Evolutionary conservation across 2,113 vertebrate genomes (phyloP).

Genomic region (Hypanus sabinus): DNA sequence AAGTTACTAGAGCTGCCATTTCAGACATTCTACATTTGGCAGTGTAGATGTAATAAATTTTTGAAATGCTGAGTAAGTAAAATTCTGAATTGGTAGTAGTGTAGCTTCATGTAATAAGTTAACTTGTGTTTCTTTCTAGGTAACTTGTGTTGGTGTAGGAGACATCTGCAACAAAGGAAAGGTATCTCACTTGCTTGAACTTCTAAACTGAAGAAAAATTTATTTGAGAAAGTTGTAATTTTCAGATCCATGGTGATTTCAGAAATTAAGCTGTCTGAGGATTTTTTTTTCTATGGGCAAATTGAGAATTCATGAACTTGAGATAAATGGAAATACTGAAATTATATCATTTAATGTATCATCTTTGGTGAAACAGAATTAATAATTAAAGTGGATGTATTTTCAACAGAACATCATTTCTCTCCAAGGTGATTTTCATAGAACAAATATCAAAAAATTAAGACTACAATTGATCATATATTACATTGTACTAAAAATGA

Average conservation of each 20-base stretch:
- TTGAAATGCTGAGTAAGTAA: background rate
- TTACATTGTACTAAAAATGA: background rate
- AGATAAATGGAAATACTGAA: background rate
- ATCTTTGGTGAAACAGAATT: background rate
- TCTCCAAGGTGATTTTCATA: background rate
- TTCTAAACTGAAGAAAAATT: background rate
- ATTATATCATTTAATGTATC: background rate
- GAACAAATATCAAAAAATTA: background rate
- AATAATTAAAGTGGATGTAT: background rate
- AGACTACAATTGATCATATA: background rate
- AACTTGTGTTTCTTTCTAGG: slow-evolving; percentile 59
- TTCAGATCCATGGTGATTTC: background rate
- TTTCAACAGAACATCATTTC: slow-evolving; percentile 1
- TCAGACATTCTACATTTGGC: background rate
- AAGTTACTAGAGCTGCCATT: background rate
- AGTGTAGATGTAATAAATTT: background rate
- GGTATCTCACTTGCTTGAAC: slow-evolving; percentile 54
- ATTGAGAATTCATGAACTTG: background rate
- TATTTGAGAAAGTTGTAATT: background rate
- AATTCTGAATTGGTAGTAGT: background rate
- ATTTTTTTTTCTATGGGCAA: background rate
- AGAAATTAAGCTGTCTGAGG: background rate
- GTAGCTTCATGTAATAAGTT: background rate
- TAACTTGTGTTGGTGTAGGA: slow-evolving; percentile 87
- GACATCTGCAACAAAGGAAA: slow-evolving; percentile 92